Conservation (phyloP, 2,888 invertebrate genomes). For the Salpingus planirostris region DNA sequence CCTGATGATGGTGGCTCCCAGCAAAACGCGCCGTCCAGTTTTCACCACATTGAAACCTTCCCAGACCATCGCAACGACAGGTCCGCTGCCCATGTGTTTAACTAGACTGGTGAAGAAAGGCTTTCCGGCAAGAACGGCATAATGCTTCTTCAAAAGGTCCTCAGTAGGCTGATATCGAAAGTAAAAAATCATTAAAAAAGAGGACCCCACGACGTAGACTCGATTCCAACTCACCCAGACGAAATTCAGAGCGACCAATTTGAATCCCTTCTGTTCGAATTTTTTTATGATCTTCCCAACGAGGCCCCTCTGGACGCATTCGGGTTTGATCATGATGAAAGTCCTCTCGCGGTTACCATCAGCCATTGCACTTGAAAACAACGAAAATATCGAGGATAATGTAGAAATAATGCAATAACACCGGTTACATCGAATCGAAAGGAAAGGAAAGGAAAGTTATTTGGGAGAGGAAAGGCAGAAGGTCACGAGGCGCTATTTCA, state of each 20-base stretch:
- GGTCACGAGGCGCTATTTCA: too few species aligned
- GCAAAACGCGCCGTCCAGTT: conserved; percentile 89
- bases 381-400: conserved; percentile 51
- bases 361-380: conserved; percentile 58
- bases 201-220: too few species aligned
- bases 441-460: too few species aligned
- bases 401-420: conserved; percentile 52
- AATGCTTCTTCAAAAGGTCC: conserved; percentile 83
- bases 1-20: conserved; percentile 99
- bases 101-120: conserved; percentile 90
- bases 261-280: conserved; percentile 96
- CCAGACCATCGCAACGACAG: conserved; percentile 93
- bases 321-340: conserved; percentile 98
- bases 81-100: conserved; percentile 67
- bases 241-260: conserved; percentile 92
- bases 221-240: conserved; percentile 83
- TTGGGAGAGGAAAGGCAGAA: too few species aligned
- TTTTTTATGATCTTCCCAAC: conserved; percentile 92
- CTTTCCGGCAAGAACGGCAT: conserved; percentile 78
- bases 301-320: conserved; percentile 95
- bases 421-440: too few species aligned
- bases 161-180: conserved; percentile 76
- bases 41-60: conserved; percentile 93
- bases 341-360: conserved; percentile 82
- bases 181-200: too few species aligned